Evolutionary conservation across 2,113 vertebrate genomes (phyloP).

Genomic region (Pachyramphus minor): DNA sequence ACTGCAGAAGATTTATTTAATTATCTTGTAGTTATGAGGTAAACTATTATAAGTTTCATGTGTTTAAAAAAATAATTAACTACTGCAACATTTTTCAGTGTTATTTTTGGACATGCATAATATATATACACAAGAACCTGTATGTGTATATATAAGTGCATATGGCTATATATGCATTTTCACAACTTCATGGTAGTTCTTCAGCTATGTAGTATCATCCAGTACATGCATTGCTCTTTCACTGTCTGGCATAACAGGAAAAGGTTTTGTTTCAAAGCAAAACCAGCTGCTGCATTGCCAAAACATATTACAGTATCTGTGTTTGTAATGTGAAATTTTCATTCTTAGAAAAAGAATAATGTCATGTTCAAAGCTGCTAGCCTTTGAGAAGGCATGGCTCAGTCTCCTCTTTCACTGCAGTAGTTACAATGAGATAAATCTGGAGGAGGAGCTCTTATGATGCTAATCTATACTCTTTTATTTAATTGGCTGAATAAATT

Average conservation of each 20-base stretch:
- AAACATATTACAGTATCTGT: slow-evolving; percentile 71
- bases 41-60: slow-evolving; percentile 66
- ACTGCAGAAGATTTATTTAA: slow-evolving; percentile 75
- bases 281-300: slow-evolving; percentile 80
- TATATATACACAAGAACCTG: slow-evolving; percentile 7
- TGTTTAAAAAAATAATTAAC: slow-evolving; percentile 62
- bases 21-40: slow-evolving; percentile 74
- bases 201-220: slow-evolving; percentile 73
- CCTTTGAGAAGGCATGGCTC: slow-evolving; percentile 58
- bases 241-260: slow-evolving; percentile 74
- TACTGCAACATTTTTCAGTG: slow-evolving; percentile 72
- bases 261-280: slow-evolving; percentile 68
- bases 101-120: slow-evolving; percentile 72
- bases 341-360: slow-evolving; percentile 45
- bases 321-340: slow-evolving; percentile 65
- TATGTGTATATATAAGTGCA: slow-evolving; percentile 67
- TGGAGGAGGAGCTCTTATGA: slow-evolving; percentile 5
- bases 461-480: slow-evolving; percentile 60
- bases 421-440: background rate
- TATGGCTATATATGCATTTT: slow-evolving; percentile 65
- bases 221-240: slow-evolving; percentile 74
- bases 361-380: slow-evolving; percentile 29
- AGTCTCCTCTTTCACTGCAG: background rate
- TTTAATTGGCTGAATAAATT: slow-evolving; percentile 56
- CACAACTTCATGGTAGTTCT: slow-evolving; percentile 71